These are phyloP conservation scores for Elephas maximus DNA, from an alignment of 2,113 vertebrate genomes.

Conservation along the genomic window DNA sequence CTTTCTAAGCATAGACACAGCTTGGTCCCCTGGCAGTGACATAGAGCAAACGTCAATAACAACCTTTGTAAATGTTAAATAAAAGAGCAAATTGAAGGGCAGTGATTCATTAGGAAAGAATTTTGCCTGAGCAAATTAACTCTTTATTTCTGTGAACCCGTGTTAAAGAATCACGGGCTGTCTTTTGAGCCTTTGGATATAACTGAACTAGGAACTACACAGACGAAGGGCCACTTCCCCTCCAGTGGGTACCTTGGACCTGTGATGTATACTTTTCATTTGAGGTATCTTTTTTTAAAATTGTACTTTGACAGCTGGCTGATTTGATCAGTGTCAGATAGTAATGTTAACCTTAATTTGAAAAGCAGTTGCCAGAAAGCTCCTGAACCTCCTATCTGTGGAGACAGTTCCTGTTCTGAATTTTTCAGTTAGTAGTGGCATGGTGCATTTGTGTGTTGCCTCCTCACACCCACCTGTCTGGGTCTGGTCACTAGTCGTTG, in stretches of 20 bases:
- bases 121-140: slow-evolving; percentile 86
- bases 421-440: not conserved
- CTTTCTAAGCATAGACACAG: slow-evolving; percentile 75
- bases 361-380: not conserved
- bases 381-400: not conserved
- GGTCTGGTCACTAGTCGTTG: slow-evolving; percentile 42
- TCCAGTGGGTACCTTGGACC: slow-evolving; percentile 20
- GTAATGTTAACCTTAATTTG: slow-evolving; percentile 47
- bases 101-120: slow-evolving; percentile 88
- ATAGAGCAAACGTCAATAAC: slow-evolving; percentile 84
- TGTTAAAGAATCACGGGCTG: slow-evolving; percentile 56
- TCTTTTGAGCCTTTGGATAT: slow-evolving; percentile 42
- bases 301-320: not conserved
- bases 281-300: not conserved
- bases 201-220: slow-evolving; percentile 36
- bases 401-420: slow-evolving; percentile 21
- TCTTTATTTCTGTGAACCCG: slow-evolving; percentile 75
- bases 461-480: slow-evolving; percentile 33
- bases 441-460: not conserved
- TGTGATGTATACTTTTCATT: slow-evolving; percentile 27
- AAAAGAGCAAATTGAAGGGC: slow-evolving; percentile 86
- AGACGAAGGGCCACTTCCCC: slow-evolving; percentile 34
- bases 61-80: slow-evolving; percentile 87
- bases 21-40: slow-evolving; percentile 77
- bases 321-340: slow-evolving; percentile 50